These are phyloP conservation scores for Euura saliciscinereae DNA, from an alignment of 1,140 invertebrate genomes.

Conservation along the genomic window DNA sequence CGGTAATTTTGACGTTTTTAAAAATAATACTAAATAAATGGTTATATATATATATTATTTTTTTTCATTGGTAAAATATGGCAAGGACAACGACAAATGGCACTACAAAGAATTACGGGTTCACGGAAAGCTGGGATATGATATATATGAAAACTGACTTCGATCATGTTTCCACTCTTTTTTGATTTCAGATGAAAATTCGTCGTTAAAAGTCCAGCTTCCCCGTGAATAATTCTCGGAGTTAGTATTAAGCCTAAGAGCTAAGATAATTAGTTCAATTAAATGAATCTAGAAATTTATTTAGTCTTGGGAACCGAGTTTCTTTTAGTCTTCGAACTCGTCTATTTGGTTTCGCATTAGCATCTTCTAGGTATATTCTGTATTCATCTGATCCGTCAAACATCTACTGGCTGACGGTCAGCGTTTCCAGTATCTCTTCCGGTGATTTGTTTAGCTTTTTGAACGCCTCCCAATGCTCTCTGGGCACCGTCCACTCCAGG, in stretches of 20 bases:
- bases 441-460: conserved; percentile 72
- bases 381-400: no score
- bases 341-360: background rate
- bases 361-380: background rate
- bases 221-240: no score
- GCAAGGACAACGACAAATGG: conserved; percentile 34
- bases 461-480: conserved; percentile 77
- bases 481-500: conserved; percentile 81
- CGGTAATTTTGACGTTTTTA: no score
- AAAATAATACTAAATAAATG: no score
- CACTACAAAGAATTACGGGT: conserved; percentile 22
- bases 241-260: no score
- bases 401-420: conserved; percentile 59
- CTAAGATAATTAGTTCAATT: no score
- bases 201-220: no score
- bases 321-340: background rate
- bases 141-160: no score
- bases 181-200: no score
- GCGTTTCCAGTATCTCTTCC: conserved; percentile 78
- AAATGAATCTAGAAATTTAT: background rate
- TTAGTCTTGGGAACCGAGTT: background rate
- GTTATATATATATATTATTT: no score
- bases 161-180: no score
- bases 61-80: conserved; percentile 29
- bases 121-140: background rate